A percentile compares a stretch with the other conserved stretches of the same genome.
Conservation (phyloP, 2,113 vertebrate species). For the Capreolus pygargus region DNA sequence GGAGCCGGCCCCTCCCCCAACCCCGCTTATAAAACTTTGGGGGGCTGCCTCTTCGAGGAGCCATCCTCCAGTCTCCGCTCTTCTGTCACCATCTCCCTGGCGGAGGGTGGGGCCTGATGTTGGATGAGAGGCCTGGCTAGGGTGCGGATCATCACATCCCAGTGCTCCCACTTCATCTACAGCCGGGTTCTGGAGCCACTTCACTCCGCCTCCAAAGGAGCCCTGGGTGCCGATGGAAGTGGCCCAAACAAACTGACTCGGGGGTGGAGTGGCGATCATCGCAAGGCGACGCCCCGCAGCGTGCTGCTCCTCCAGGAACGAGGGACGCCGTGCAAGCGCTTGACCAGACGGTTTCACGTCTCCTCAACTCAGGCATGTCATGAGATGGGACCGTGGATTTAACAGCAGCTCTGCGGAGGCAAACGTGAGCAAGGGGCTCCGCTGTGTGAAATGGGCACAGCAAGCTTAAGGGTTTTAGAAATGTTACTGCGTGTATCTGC, state of each 20-base stretch:
- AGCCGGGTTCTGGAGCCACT: background rate
- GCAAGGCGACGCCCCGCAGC: fast-evolving
- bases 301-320: background rate
- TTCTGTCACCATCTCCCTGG: too few species aligned
- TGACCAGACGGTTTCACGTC: fast-evolving
- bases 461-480: background rate
- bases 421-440: background rate
- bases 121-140: background rate
- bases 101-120: background rate
- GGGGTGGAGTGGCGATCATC: too few species aligned
- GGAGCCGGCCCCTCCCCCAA: background rate
- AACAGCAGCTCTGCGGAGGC: background rate
- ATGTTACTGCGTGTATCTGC: fast-evolving
- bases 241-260: fast-evolving
- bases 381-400: fast-evolving
- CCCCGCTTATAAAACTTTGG: background rate
- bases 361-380: background rate
- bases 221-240: background rate
- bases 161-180: background rate
- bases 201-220: fast-evolving
- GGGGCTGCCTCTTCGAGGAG: background rate
- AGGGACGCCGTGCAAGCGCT: background rate
- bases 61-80: fast-evolving
- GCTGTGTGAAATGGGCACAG: fast-evolving
- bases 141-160: background rate